Percentiles rank a stretch among this genome's conserved stretches.
phyloP scores from a whole-genome alignment of 2,797 vertebrate species.

The Margarornis squamiger region DNA sequence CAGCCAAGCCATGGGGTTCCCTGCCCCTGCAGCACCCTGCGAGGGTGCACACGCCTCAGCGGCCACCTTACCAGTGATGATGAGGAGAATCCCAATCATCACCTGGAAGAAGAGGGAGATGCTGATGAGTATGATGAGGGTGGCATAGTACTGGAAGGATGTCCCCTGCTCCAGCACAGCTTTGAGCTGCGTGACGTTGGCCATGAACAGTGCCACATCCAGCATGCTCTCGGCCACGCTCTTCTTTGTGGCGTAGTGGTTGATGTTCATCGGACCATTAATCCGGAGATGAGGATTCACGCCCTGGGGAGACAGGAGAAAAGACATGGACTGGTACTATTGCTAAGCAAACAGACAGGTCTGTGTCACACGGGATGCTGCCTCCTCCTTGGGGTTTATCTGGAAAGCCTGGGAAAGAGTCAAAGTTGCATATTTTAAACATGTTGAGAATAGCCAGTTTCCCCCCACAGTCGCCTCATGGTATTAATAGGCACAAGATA shows the following conservation, averaged over 20 bases:
- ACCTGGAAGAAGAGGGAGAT: conserved; percentile 90
- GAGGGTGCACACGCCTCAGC: accelerated
- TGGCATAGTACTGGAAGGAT: conserved; percentile 83
- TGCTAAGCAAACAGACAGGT: accelerated
- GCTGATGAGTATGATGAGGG: conserved; percentile 87
- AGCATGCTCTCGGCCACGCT: conserved; percentile 91
- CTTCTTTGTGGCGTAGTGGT: conserved; percentile 94
- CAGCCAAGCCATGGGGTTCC: not conserved
- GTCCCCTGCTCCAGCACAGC: conserved; percentile 89
- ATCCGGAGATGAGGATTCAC: conserved; percentile 42
- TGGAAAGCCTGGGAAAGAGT: not conserved
- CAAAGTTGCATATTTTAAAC: accelerated
- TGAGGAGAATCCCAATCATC: conserved; percentile 85
- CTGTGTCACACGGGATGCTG: accelerated
- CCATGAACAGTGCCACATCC: conserved; percentile 91
- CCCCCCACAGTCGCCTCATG: accelerated
- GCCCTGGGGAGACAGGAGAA: conserved; percentile 3
- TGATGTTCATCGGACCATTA: conserved; percentile 81
- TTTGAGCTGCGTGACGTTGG: conserved; percentile 90
- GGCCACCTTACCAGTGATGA: conserved; percentile 86
- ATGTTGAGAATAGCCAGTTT: accelerated
- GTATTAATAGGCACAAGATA: not conserved
- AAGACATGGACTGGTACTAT: accelerated
- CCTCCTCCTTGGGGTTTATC: not conserved
- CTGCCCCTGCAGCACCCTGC: not conserved